Evolutionary conservation across 1,140 invertebrate genomes (phyloP).

Genomic region (Onthophagus taurus): DNA sequence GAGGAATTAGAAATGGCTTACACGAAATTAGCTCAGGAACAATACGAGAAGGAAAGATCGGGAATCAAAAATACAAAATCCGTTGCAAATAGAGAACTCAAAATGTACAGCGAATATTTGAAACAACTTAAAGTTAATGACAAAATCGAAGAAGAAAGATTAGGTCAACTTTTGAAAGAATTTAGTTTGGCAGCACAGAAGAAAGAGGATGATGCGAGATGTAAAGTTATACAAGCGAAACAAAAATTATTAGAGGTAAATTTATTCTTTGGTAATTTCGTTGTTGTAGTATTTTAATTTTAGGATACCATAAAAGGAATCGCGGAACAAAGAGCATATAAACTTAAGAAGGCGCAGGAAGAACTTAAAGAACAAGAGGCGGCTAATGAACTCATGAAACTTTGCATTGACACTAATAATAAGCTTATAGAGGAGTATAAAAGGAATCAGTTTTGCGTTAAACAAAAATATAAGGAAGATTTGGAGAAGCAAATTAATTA

Average conservation of each 20-base stretch:
- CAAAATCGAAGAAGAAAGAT: conserved; percentile 26
- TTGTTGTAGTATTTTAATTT: conserved; percentile 5
- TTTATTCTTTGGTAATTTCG: conserved; percentile 6
- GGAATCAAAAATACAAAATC: conserved; percentile 18
- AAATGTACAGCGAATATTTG: conserved; percentile 27
- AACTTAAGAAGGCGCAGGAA: conserved; percentile 26
- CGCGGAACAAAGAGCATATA: conserved; percentile 26
- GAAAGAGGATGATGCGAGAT: conserved; percentile 27
- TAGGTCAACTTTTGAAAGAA: conserved; percentile 21
- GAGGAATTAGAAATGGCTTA: conserved; percentile 26
- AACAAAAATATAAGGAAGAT: conserved; percentile 28
- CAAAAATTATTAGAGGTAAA: conserved; percentile 24
- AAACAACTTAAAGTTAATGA: conserved; percentile 18
- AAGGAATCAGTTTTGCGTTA: conserved; percentile 19
- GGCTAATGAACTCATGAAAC: conserved; percentile 28
- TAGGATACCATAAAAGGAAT: conserved; percentile 26
- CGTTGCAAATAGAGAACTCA: conserved; percentile 23
- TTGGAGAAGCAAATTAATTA: conserved; percentile 32
- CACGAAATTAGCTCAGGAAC: conserved; percentile 19
- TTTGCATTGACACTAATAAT: conserved; percentile 27
- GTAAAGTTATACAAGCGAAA: conserved; percentile 26
- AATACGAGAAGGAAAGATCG: conserved; percentile 26
- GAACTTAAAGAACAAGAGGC: conserved; percentile 27
- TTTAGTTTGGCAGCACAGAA: conserved; percentile 21
- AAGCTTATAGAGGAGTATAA: conserved; percentile 28